phyloP scores from a whole-genome alignment of 1,140 invertebrate genomes.

The Bactericera cockerelli region DNA sequence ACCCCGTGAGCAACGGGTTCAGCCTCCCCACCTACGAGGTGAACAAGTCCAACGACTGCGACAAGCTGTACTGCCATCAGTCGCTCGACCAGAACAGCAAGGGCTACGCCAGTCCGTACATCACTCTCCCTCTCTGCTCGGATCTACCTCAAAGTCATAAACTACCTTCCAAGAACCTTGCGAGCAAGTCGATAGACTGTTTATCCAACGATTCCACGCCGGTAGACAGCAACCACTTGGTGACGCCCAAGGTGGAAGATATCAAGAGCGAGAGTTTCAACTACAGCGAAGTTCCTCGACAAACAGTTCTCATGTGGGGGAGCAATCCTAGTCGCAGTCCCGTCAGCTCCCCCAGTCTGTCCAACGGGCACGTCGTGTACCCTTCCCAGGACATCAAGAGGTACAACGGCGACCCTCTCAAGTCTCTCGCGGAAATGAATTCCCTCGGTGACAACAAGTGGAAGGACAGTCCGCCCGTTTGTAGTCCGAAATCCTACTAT shows the following conservation, averaged over 20 bases:
- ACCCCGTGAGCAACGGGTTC: conserved; percentile 63
- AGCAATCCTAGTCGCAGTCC: conserved; percentile 32
- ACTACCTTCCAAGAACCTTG: conserved; percentile 11
- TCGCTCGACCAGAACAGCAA: conserved; percentile 23
- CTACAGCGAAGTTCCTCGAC: conserved; percentile 42
- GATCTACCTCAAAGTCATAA: conserved; percentile 18
- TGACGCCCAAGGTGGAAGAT: conserved; percentile 47
- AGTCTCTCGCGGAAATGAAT: conserved; percentile 42
- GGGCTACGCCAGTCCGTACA: conserved; percentile 35
- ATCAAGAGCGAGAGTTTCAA: conserved; percentile 38
- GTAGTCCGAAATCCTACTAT: conserved; percentile 30
- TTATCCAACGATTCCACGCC: conserved; percentile 35
- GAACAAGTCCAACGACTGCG: conserved; percentile 27
- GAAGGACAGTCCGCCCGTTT: conserved; percentile 26
- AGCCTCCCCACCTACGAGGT: conserved; percentile 34
- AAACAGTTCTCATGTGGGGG: conserved; percentile 77
- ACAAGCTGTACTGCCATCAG: conserved; percentile 45
- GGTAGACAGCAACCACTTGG: conserved; percentile 33
- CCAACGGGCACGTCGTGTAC: conserved; percentile 1
- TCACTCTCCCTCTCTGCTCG: conserved; percentile 26
- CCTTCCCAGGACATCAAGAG: not conserved
- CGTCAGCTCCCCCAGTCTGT: conserved; percentile 21
- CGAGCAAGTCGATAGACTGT: conserved; percentile 33
- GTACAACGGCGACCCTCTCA: conserved; percentile 34
- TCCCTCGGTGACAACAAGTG: conserved; percentile 34